A percentile compares a stretch with the other conserved stretches of the same genome.
Evolutionary conservation across 1,140 invertebrate species (phyloP).

Genomic region (Anadara kagoshimensis): DNA sequence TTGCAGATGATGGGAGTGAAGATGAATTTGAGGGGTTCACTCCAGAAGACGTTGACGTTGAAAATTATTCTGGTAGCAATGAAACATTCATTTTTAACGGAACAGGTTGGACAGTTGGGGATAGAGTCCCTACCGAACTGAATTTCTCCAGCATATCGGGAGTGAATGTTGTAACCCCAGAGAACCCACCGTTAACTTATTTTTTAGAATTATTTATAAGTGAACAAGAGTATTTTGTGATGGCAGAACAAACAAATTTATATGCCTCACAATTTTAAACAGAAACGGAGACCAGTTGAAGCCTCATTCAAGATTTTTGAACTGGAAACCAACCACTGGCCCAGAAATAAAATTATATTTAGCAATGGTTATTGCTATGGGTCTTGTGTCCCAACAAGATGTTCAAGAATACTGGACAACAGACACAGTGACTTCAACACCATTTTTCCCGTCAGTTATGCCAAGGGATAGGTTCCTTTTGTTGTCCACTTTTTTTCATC

Average conservation of each 20-base stretch:
- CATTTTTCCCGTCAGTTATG: conserved; percentile 31
- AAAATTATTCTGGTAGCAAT: too few species aligned
- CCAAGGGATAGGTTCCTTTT: conserved; percentile 26
- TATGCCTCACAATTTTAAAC: conserved; percentile 18
- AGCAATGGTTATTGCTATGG: conserved; percentile 17
- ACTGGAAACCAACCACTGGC: conserved; percentile 12
- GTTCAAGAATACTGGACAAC: conserved; percentile 19
- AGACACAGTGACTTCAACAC: conserved; percentile 16
- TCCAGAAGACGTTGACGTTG: too few species aligned
- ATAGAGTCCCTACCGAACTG: too few species aligned
- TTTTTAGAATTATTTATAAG: conserved; percentile 16
- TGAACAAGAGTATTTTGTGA: too few species aligned
- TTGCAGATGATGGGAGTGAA: too few species aligned
- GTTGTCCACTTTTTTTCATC: conserved; percentile 18
- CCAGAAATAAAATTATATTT: conserved; percentile 15
- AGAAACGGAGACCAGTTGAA: not conserved
- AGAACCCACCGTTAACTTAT: too few species aligned
- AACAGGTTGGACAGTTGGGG: too few species aligned
- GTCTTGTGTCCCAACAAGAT: conserved; percentile 12
- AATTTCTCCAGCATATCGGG: too few species aligned
- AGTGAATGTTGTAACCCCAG: too few species aligned
- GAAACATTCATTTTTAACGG: too few species aligned
- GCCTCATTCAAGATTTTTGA: not conserved
- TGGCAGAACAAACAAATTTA: conserved; percentile 3
- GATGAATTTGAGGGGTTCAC: too few species aligned